Evolutionary conservation across 2,113 vertebrate genomes (phyloP).

Genomic region (Pterocles gutturalis): DNA sequence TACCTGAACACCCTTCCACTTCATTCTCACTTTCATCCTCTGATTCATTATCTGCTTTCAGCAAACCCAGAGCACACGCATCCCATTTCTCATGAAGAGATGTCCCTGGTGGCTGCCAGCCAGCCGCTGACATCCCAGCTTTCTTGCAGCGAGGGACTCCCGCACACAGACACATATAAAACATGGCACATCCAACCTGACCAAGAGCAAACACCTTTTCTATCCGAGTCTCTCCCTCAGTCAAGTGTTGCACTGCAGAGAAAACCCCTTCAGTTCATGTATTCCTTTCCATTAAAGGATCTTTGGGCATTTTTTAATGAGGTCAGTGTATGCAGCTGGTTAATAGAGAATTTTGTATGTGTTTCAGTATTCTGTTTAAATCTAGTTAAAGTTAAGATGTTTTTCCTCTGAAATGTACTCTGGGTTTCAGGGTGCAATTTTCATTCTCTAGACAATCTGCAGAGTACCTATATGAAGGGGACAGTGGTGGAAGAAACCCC

Average conservation of each 20-base stretch:
- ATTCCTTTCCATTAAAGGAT: background rate
- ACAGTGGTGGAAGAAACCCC: background rate
- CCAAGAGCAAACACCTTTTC: background rate
- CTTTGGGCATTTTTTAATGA: background rate
- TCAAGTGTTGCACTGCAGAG: background rate
- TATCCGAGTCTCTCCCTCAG: rapidly evolving
- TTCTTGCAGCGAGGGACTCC: background rate
- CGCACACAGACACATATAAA: background rate
- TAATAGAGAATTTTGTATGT: background rate
- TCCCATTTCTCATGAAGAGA: background rate
- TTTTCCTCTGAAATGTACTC: background rate
- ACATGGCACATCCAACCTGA: background rate
- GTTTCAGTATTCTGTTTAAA: background rate
- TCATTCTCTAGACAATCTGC: background rate
- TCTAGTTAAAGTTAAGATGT: background rate
- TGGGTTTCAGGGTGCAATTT: background rate
- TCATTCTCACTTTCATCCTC: background rate
- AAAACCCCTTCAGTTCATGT: rapidly evolving
- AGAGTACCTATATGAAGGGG: background rate
- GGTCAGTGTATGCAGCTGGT: background rate
- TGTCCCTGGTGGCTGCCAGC: background rate
- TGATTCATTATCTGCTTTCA: background rate
- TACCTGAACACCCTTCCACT: background rate
- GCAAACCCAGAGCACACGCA: rapidly evolving
- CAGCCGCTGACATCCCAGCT: background rate